Evolutionary conservation across 2,113 vertebrate genomes (phyloP).

Genomic region (Mirza zaza): DNA sequence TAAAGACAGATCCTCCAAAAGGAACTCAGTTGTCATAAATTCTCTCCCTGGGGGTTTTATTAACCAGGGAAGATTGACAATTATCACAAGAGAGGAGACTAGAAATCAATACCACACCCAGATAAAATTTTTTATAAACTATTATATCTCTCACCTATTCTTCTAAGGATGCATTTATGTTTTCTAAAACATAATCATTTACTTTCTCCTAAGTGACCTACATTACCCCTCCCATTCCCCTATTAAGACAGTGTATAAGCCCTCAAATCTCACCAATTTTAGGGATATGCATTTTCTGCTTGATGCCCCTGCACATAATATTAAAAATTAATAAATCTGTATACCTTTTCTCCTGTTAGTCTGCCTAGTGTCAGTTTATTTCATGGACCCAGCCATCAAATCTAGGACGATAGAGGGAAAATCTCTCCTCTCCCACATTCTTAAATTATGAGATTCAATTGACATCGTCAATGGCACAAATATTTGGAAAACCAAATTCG

Average conservation of each 20-base stretch:
- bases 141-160: not conserved
- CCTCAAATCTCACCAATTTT: not conserved
- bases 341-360: not conserved
- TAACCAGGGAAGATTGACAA: not conserved
- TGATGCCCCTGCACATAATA: not conserved
- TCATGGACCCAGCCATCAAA: not conserved
- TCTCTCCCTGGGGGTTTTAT: not conserved
- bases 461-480: not conserved
- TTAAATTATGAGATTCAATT: not conserved
- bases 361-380: not conserved
- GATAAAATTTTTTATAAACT: not conserved
- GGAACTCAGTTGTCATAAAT: not conserved
- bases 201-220: too few relatives aligned
- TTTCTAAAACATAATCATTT: not conserved
- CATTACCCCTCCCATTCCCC: too few relatives aligned
- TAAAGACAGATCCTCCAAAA: not conserved
- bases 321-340: not conserved
- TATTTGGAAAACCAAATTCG: not conserved
- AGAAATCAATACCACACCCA: not conserved
- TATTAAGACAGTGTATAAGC: not conserved
- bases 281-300: too few relatives aligned
- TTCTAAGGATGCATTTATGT: not conserved
- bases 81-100: not conserved
- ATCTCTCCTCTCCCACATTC: not conserved
- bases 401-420: not conserved